Evolutionary conservation across 2,888 invertebrate genomes (phyloP), one percentile per base, ranked within the genome.

Genomic region (Amorpha juglandis): DNA sequence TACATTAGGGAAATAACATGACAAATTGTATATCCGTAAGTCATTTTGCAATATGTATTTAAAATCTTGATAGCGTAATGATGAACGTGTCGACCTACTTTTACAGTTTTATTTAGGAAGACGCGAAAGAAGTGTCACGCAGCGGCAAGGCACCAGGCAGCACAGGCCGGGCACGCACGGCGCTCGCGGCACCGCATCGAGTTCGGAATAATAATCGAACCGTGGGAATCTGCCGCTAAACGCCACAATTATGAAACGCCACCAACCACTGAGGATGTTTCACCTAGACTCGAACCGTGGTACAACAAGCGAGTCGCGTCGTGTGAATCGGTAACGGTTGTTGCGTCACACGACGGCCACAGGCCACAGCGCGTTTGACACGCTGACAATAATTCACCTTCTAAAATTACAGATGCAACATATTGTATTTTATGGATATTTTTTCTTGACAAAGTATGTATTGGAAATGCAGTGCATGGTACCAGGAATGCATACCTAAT

Each of bases 131-230:
- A 71, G 71, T 78, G 74, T 81, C 83, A 83, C 82, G 80, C 78
- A 80, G 77, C 76, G 71, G 75, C 76, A 76, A 76, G 71, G 75
- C 76, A 76, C 71, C 74, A 70, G 74, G 72, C 73, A 68, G 76
- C 68, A 38, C 27, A 27, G 42, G 4, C 68, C 84, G 83, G 84
- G 83, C 83, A 83, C 87, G 90, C 89, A 89, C 86, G 83, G 81
- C 81, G 81, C 79, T 78, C 78, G 75, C 80, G 71, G 64, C 74
- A 71, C 81, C 73, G 66, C 74, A 73, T 83, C 82, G 77, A 80
- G 78, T 78, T 78, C 83, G 73, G 88, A 89, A 90, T 89, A 90
- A 91, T 90, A 92, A 92, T 90, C 79, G 81, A 79, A 80, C 82
- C 91, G 91, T 92, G 92, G 88, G 92, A 92, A 92, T 84, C 72